These are phyloP conservation scores for Xylocopa sonorina DNA, from an alignment of 1,140 invertebrate genomes.

Conservation along the genomic window DNA sequence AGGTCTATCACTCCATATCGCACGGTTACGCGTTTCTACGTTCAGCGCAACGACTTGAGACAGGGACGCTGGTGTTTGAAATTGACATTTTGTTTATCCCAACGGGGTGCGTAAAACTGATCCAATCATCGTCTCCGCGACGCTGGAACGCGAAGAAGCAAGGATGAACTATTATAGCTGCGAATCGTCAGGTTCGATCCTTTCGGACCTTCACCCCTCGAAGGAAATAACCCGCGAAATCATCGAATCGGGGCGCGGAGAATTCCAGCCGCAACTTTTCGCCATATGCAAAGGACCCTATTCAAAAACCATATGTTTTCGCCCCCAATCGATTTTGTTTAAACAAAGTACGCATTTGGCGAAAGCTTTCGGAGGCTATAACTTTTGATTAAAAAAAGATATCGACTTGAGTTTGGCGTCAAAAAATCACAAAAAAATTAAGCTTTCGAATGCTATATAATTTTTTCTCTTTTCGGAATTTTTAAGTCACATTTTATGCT, in stretches of 20 bases:
- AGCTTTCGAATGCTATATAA: too few relatives aligned
- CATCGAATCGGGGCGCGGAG: conserved; percentile 40
- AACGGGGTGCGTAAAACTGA: conserved; percentile 81
- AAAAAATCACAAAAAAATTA: too few relatives aligned
- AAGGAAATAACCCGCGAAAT: conserved; percentile 64
- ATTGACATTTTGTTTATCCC: conserved; percentile 75
- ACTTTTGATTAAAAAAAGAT: too few relatives aligned
- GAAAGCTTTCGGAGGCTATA: too few relatives aligned
- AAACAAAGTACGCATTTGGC: too few relatives aligned
- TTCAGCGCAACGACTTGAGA: background rate
- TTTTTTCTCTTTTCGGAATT: too few relatives aligned
- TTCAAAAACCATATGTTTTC: too few relatives aligned
- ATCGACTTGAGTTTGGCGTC: too few relatives aligned
- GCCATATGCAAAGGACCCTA: conserved; percentile 68
- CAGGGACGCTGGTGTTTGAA: background rate
- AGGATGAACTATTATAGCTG: conserved; percentile 48
- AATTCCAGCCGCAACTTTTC: conserved; percentile 54
- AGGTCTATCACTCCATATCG: background rate
- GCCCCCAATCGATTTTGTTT: too few relatives aligned
- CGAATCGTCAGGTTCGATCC: conserved; percentile 50
- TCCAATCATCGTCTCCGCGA: conserved; percentile 79
- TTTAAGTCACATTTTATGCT: too few relatives aligned
- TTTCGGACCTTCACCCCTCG: conserved; percentile 18
- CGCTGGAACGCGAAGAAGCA: conserved; percentile 21
- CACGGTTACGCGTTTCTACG: background rate